Evolutionary conservation across 2,113 vertebrate species (phyloP), one percentile per base, ranked within the genome.

Genomic region (Pimephales promelas): DNA sequence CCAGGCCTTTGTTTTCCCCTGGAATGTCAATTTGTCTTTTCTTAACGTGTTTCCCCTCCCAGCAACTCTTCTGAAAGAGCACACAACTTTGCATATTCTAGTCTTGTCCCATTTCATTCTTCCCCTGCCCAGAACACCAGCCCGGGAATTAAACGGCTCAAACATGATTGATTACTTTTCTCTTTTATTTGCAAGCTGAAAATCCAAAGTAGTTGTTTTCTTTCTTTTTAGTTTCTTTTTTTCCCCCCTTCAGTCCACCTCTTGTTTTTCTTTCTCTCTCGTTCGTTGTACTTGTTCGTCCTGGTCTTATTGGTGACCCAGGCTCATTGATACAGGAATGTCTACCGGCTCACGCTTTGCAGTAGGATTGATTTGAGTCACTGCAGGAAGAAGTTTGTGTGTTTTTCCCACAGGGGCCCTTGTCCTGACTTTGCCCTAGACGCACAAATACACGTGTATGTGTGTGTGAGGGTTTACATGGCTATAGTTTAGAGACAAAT

Each of bases 121-220:
- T 89, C 92, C 85, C 90, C 91, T 92, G 93, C 94, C 94, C 92
- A 94, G 93, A 93, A 94, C 93, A 93, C 88, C 88, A 66, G 64
- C 3, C 80, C 89, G 86, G 91, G 92, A 95, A 95, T 92, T 88
- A 95, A 94, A 94, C 87, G 92, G 93, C 94, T 94, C 93, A 76
- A 84, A 88, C 90, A 91, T 97, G 97, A 98, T 96, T 95, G 96
- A 98, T 98, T 94, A 94, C 91, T 95, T 95, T 94, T 94, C 91
- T 94, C 94, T 94, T 95, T 94, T 96, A 95, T 96, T 95, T 95
- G 94, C 94, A 95, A 95, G 94, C 89, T 94, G 93, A 95, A 95
- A 86, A 96, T 94, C 93, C 90, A 90, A 90, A 92, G 90, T 93
- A 89, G 0, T 85, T 89, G 93, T 92, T 93, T 93, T 91, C 90